phyloP scores from a whole-genome alignment of 2,888 invertebrate species.

The Trypoxylon attenuatum region DNA sequence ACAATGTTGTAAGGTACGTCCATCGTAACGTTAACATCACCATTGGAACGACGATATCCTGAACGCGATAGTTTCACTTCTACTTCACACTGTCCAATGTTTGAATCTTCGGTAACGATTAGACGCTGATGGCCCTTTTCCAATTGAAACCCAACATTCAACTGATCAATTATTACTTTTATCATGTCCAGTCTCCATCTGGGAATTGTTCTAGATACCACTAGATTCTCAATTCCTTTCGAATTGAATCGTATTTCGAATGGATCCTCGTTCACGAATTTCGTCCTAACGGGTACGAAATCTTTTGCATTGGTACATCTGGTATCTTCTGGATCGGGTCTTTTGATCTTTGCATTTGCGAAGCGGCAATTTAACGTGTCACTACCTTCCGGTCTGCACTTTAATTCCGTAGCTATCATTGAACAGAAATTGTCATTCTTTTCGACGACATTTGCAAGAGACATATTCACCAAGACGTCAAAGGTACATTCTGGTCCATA shows the following conservation, averaged over 20 bases:
- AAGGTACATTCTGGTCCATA: slow-evolving; percentile 40
- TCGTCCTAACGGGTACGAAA: slow-evolving; percentile 11
- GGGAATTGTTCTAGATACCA: slow-evolving; percentile 42
- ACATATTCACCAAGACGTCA: slow-evolving; percentile 42
- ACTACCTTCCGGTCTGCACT: slow-evolving; percentile 35
- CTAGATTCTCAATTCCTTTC: slow-evolving; percentile 47
- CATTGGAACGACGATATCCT: background rate
- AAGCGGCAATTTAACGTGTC: slow-evolving; percentile 42
- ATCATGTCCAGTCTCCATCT: slow-evolving; percentile 47
- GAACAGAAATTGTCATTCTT: slow-evolving; percentile 31
- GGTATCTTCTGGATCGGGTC: background rate
- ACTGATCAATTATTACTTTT: slow-evolving; percentile 38
- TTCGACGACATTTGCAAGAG: slow-evolving; percentile 26
- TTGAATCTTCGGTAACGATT: slow-evolving; percentile 38
- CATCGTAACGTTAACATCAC: background rate
- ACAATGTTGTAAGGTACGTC: slow-evolving; percentile 13
- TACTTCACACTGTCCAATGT: slow-evolving; percentile 37
- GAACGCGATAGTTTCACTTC: slow-evolving; percentile 24
- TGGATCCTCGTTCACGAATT: slow-evolving; percentile 29
- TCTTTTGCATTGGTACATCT: slow-evolving; percentile 24
- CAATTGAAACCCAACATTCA: slow-evolving; percentile 41
- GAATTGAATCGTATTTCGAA: slow-evolving; percentile 50
- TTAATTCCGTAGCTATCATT: slow-evolving; percentile 30
- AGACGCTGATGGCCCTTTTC: slow-evolving; percentile 20
- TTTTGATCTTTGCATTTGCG: slow-evolving; percentile 6